Evolutionary conservation across 1,140 invertebrate genomes (phyloP), one percentile per base, ranked within the genome.

Genomic region (Anastatus disparis): DNA sequence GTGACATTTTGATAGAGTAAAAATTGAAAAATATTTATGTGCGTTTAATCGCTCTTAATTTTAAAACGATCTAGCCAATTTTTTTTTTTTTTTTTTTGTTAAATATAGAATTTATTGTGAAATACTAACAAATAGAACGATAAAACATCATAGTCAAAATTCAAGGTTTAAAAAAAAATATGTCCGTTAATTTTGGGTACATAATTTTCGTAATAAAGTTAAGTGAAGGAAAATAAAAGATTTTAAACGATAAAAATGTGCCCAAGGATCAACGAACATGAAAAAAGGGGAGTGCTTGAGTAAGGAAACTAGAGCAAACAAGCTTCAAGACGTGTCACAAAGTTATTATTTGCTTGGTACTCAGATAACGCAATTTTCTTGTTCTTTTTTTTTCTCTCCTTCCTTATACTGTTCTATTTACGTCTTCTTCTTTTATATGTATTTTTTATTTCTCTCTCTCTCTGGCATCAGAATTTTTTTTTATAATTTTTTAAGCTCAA

Each of bases 281-380:
- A 79, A 77, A 75, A n/a, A 78, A 78, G 79, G 70, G 77, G 74
- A 81, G 75, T 74, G 78, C 72, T 77, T 63, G 55, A 65, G 72
- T 67, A 73, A 81, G 79, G 76, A 85, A 84, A 85, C 81, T 82
- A 84, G 81, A 84, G 80, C 82, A 85, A 86, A 85, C 78, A 85
- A 72, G 75, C 74, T 76, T 46, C 75, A n/a, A n/a, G 77, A 48
- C 72, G 66, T 72, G 72, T 78, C 75, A 73, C 75, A 70, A 71
- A 78, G 76, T 82, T 78, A 78, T 81, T 84, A 80, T 85, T 85
- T 84, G 79, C 77, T 82, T 75, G 71, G 61, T 44, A 44, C 72
- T 22, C 56, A 76, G 83, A 86, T 84, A 85, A 84, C 78, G 77
- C 59, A 70, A 66, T 76, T 70, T 59, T 71, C 74, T 63, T 69